Conservation (phyloP, 2,888 invertebrate species). For the Catotricha subobsoleta region DNA sequence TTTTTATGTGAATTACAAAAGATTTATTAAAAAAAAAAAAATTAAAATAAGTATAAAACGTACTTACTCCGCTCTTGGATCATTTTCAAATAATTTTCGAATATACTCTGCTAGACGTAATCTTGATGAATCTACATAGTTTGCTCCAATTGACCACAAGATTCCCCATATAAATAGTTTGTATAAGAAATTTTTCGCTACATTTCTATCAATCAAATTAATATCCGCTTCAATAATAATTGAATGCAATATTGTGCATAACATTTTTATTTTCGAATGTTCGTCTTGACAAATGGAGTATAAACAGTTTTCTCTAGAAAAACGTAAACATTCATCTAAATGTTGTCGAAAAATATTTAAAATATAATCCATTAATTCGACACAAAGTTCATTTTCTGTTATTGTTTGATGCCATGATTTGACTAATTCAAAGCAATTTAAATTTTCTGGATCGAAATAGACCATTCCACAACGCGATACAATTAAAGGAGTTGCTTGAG, state of each 20-base stretch:
- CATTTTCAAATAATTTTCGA: constrained; percentile 46
- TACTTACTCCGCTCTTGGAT: constrained; percentile 41
- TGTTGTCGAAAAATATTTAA: constrained; percentile 44
- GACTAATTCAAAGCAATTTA: constrained; percentile 65
- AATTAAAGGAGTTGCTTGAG: constrained; percentile 83
- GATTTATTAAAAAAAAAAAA: background rate
- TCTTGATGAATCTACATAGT: constrained; percentile 50
- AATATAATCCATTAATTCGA: constrained; percentile 44
- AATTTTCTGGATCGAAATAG: constrained; percentile 67
- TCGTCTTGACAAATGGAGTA: constrained; percentile 68
- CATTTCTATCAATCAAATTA: constrained; percentile 27
- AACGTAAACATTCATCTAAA: constrained; percentile 45
- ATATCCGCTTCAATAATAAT: constrained; percentile 43
- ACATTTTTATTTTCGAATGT: constrained; percentile 59
- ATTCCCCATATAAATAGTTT: constrained; percentile 68
- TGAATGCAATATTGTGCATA: constrained; percentile 55
- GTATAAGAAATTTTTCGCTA: constrained; percentile 45
- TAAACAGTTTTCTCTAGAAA: constrained; percentile 48
- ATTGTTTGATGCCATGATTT: constrained; percentile 53
- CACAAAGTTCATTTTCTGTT: constrained; percentile 32
- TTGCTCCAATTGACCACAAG: constrained; percentile 77
- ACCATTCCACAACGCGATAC: constrained; percentile 78
- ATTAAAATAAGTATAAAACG: background rate
- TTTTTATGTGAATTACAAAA: too few species aligned
- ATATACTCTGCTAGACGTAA: constrained; percentile 51